phyloP scores from a whole-genome alignment of 2,797 vertebrate genomes.

The Thunnus albacares region DNA sequence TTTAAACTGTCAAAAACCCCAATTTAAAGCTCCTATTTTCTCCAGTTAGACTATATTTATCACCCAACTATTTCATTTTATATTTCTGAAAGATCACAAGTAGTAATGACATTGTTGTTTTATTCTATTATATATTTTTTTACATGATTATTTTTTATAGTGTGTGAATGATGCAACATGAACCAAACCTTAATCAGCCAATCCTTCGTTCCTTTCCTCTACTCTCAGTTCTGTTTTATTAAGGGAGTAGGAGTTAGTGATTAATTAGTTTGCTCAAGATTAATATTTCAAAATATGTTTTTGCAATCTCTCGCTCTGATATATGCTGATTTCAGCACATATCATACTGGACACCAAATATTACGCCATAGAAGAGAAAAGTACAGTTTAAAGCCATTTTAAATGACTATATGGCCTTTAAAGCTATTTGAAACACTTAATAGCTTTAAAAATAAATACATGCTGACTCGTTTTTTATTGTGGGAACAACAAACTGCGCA shows the following conservation, averaged over 20 bases:
- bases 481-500: neutral
- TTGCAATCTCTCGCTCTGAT: too few relatives aligned
- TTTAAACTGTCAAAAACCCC: neutral
- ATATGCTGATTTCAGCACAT: too few relatives aligned
- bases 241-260: too few relatives aligned
- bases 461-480: neutral
- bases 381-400: too few relatives aligned
- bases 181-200: neutral
- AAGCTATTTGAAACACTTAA: neutral
- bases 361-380: too few relatives aligned
- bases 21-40: neutral
- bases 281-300: neutral
- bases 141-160: neutral
- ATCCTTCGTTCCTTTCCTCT: accelerated
- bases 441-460: neutral
- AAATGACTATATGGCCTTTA: too few relatives aligned
- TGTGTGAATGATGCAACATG: slow-evolving; percentile 30
- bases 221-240: neutral
- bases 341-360: too few relatives aligned
- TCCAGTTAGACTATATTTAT: neutral
- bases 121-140: neutral
- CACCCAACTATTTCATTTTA: too few relatives aligned
- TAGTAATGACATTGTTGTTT: neutral
- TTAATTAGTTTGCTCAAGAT: neutral
- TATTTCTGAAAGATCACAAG: too few relatives aligned